Evolutionary conservation across 2,797 vertebrate genomes (phyloP).

Genomic region (Mormyrus proboscirostris): DNA sequence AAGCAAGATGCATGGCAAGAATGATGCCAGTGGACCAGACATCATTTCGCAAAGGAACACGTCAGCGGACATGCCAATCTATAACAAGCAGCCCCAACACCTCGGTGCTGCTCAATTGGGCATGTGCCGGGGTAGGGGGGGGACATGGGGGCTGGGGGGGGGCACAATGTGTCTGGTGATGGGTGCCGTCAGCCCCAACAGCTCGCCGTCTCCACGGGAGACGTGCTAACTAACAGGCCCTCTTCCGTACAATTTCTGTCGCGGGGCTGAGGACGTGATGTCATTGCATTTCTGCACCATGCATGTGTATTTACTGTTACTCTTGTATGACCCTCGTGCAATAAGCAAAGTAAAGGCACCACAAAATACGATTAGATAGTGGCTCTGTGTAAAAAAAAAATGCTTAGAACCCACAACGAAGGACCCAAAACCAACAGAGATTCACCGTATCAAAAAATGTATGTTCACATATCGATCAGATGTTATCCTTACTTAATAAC

Average conservation of each 20-base stretch:
- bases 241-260: background rate
- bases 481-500: background rate
- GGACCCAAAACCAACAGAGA: background rate
- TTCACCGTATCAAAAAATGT: background rate
- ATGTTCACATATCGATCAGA: background rate
- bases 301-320: background rate
- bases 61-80: background rate
- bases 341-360: background rate
- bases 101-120: background rate
- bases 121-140: background rate
- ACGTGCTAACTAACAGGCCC: background rate
- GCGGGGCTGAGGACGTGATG: background rate
- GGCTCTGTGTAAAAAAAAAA: background rate
- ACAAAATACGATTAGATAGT: background rate
- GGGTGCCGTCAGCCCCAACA: background rate
- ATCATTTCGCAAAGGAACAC: background rate
- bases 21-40: background rate
- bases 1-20: background rate
- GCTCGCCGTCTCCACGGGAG: background rate
- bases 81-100: background rate
- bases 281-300: background rate
- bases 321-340: background rate
- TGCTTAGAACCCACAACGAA: background rate
- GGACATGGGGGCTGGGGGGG: background rate
- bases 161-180: background rate